Percentiles rank a stretch among this genome's conserved stretches.
phyloP scores from a whole-genome alignment of 2,888 invertebrate genomes.

The Galerucella pusilla region DNA sequence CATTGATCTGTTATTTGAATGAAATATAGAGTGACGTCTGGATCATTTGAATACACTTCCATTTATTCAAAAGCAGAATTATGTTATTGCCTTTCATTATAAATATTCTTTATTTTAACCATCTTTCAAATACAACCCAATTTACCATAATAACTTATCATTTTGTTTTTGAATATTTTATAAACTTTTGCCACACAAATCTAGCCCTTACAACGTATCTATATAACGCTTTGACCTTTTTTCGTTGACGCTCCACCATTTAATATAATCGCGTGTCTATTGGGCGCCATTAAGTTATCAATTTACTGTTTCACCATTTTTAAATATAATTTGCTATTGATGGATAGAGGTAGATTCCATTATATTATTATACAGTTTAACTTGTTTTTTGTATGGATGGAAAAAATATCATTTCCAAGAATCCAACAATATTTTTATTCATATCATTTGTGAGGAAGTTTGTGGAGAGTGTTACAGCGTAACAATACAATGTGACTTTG shows the following conservation, averaged over 20 bases:
- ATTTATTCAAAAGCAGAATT: background rate
- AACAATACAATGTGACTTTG: too few relatives aligned
- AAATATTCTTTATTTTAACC: background rate
- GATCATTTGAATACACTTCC: background rate
- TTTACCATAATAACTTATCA: background rate
- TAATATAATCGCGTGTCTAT: conserved; percentile 1
- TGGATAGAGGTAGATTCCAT: background rate
- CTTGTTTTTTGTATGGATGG: too few relatives aligned
- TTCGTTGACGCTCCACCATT: background rate
- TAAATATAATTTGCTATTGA: background rate
- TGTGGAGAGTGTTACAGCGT: too few relatives aligned
- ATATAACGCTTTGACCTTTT: background rate
- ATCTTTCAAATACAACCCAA: background rate
- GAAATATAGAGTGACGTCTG: background rate
- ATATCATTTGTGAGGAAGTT: too few relatives aligned
- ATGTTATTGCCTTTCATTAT: background rate
- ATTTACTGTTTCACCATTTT: background rate
- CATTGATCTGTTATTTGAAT: background rate
- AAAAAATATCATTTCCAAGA: too few relatives aligned
- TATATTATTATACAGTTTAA: background rate
- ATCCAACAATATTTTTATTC: too few relatives aligned
- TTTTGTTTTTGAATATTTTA: background rate
- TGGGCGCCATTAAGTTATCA: background rate
- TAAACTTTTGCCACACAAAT: background rate
- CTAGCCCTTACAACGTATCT: background rate